Percentiles rank a stretch among this genome's conserved stretches.
These are phyloP conservation scores for Chloroceryle aenea DNA, from an alignment of 2,113 vertebrate species.

Conservation along the genomic window DNA sequence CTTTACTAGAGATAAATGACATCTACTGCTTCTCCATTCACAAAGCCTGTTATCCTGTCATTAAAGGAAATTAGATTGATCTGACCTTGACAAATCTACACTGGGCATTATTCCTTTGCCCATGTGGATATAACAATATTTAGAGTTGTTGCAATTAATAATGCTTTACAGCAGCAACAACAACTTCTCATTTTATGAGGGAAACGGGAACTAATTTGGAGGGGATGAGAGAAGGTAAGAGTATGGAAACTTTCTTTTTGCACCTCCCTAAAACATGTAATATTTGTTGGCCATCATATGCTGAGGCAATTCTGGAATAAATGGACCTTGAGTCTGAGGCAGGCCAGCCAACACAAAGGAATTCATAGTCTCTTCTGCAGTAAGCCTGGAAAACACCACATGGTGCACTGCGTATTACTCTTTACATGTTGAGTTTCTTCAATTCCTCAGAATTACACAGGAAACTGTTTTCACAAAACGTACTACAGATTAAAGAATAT, in stretches of 20 bases:
- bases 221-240: background rate
- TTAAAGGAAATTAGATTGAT: slow-evolving; percentile 63
- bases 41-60: slow-evolving; percentile 61
- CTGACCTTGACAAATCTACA: slow-evolving; percentile 54
- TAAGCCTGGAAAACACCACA: background rate
- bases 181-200: background rate
- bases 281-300: background rate
- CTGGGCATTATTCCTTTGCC: slow-evolving; percentile 8
- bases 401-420: background rate
- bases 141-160: slow-evolving; percentile 21
- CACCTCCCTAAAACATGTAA: background rate
- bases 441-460: background rate
- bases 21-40: slow-evolving; percentile 62
- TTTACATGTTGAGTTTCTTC: background rate
- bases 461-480: background rate
- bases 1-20: slow-evolving; percentile 67
- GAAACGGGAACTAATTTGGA: background rate
- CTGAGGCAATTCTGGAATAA: background rate
- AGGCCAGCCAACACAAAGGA: background rate
- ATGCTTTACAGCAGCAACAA: background rate
- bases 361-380: background rate
- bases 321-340: background rate
- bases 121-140: background rate
- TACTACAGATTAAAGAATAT: background rate
- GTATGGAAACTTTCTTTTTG: background rate